Evolutionary conservation across 1,140 invertebrate species (phyloP), one percentile per base, ranked within the genome.

Genomic region (Tetraneura akinire): DNA sequence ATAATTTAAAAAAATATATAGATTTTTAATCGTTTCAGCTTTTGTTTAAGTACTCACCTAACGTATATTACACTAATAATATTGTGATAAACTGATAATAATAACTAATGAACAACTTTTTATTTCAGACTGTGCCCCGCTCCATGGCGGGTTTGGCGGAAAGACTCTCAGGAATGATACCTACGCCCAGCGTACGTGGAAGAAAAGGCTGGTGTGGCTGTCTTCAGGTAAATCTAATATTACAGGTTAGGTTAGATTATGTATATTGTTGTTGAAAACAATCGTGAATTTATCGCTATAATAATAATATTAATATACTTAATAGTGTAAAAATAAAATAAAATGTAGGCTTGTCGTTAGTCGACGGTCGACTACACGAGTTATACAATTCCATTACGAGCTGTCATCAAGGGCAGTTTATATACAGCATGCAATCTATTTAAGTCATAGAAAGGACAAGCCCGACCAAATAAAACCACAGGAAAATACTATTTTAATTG

Each of bases 171-270:
- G 64, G 62, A 51, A 57, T 80, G 42, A 73, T 80, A 80, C 81
- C 76, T 81, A 89, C 89, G 88, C 89, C 89, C 70, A 88, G 88
- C 83, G 87, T 88, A 82, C 85, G 88, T 32, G 86, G 88, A 66
- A 85, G 87, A 82, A 86, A 88, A 83, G 89, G 88, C 84, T 90
- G 89, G 89, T 90, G 89, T 84, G 89, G 89, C 81, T 90, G 89
- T 81, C 85, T 90, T 76, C 88, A 90, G 86, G 89, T 90, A 84
- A 86, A 49, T 49, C 32, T 18, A 2, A 37, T 37, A 37, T 37
- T 37, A 37, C 8, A 37, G n/a, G n/a, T n/a, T n/a, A n/a, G n/a
- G n/a, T n/a, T n/a, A n/a, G n/a, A n/a, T n/a, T n/a, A 37, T 37
- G 3, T 4, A 37, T 37, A 37, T 3, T 37, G 32, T 37, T 37